phyloP scores from a whole-genome alignment of 2,888 invertebrate species.

The Phyllotreta cruciferae region DNA sequence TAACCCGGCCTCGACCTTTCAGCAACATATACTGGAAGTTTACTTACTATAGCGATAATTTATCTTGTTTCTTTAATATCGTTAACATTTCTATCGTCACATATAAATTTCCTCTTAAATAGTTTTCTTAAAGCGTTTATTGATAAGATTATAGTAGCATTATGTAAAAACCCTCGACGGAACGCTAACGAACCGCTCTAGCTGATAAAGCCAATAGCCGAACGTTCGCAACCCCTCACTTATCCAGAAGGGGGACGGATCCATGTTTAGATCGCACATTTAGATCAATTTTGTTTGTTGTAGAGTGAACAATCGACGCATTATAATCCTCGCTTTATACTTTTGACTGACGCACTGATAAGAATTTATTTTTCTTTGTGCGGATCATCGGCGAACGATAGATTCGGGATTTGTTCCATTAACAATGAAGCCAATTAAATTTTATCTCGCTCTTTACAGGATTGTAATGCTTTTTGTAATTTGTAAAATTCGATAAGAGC shows the following conservation, averaged over 20 bases:
- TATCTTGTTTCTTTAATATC: too few relatives aligned
- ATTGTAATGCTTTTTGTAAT: conserved; percentile 23
- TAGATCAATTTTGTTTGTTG: conserved; percentile 62
- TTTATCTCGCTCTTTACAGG: conserved; percentile 22
- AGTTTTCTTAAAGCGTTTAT: too few relatives aligned
- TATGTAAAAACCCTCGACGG: neutral
- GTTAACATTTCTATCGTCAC: too few relatives aligned
- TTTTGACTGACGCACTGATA: conserved; percentile 55
- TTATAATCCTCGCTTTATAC: conserved; percentile 59
- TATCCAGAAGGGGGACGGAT: conserved; percentile 47
- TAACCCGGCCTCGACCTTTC: too few relatives aligned
- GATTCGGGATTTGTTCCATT: conserved; percentile 44
- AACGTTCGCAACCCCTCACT: conserved; percentile 55
- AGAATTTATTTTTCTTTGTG: conserved; percentile 52
- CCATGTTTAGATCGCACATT: conserved; percentile 61
- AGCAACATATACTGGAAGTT: too few relatives aligned
- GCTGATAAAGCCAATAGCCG: conserved; percentile 58
- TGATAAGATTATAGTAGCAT: too few relatives aligned
- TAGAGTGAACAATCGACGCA: conserved; percentile 59
- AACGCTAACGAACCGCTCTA: conserved; percentile 1
- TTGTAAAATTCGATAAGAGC: conserved; percentile 3
- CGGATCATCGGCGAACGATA: conserved; percentile 47
- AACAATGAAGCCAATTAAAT: conserved; percentile 33
- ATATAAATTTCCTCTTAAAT: too few relatives aligned
- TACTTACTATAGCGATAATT: conserved; percentile 26